Conservation (phyloP, 2,888 invertebrate species). For the Geotrupes spiniger region DNA sequence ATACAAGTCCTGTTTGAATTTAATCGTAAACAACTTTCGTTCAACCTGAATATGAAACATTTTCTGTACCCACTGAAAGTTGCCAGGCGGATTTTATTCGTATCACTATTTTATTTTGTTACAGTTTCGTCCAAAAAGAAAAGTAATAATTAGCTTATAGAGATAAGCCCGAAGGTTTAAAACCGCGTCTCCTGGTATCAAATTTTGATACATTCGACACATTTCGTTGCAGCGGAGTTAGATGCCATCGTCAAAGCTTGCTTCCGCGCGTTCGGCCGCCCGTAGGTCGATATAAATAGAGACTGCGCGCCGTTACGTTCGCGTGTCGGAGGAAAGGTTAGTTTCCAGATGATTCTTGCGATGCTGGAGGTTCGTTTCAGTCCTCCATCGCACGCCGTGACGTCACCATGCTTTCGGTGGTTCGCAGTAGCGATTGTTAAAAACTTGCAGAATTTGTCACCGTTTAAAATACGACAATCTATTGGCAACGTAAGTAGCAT, state of each 20-base stretch:
- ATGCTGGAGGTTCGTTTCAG: constrained; percentile 29
- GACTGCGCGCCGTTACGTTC: constrained; percentile 37
- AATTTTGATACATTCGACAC: constrained; percentile 23
- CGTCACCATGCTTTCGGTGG: constrained; percentile 32
- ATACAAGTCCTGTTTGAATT: too few relatives aligned
- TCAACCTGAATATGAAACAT: too few relatives aligned
- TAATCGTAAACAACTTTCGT: too few relatives aligned
- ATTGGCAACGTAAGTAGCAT: too few relatives aligned
- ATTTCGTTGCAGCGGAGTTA: constrained; percentile 38
- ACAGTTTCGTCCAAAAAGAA: too few relatives aligned
- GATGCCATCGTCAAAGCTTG: constrained; percentile 32
- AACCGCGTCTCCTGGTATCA: constrained; percentile 9
- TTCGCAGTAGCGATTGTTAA: constrained; percentile 8
- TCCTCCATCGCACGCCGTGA: constrained; percentile 31
- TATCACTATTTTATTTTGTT: too few relatives aligned
- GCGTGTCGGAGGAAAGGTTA: constrained; percentile 37
- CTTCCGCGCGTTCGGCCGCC: constrained; percentile 30
- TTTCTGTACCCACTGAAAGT: too few relatives aligned
- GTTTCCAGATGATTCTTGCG: constrained; percentile 35
- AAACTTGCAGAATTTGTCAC: too few relatives aligned
- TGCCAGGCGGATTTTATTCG: too few relatives aligned
- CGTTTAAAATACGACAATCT: too few relatives aligned
- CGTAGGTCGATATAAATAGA: constrained; percentile 37
- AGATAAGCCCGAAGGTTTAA: constrained; percentile 2
- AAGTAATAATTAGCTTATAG: constrained; percentile 13